phyloP scores from a whole-genome alignment of 2,113 vertebrate species.

The Baryphthengus martii region DNA sequence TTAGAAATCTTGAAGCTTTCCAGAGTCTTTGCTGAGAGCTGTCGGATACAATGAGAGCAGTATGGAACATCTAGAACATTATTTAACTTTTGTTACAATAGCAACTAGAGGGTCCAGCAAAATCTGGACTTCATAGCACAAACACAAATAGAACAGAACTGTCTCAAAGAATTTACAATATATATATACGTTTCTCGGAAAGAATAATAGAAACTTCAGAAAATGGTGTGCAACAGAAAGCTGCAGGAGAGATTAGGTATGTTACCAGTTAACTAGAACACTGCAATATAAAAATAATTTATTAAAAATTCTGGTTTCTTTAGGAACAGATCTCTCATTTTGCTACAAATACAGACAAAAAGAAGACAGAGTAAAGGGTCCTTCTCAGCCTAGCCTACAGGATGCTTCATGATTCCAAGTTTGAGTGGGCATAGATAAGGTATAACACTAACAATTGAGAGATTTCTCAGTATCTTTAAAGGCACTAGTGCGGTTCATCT shows the following conservation, averaged over 20 bases:
- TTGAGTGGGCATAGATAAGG: not conserved
- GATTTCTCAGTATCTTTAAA: not conserved
- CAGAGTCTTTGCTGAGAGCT: not conserved
- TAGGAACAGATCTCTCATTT: not conserved
- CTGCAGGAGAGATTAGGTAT: not conserved
- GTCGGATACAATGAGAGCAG: accelerated
- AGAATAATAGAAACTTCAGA: not conserved
- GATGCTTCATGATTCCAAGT: not conserved
- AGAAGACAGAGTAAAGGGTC: not conserved
- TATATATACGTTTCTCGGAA: not conserved
- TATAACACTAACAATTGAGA: not conserved
- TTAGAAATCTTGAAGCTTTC: not conserved
- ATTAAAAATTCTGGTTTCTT: not conserved
- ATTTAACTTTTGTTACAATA: not conserved
- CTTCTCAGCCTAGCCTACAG: not conserved
- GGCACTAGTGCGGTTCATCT: not conserved
- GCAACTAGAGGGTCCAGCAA: not conserved
- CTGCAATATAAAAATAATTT: not conserved
- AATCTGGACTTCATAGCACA: not conserved
- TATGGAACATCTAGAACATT: not conserved
- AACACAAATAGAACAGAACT: not conserved
- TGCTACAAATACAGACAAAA: not conserved
- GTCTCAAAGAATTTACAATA: not conserved
- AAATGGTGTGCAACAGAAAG: not conserved
- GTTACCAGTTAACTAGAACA: not conserved